A percentile compares a stretch with the other conserved stretches of the same genome.
Conservation (phyloP, 2,888 invertebrate species). For the Dicyrtoma fusca region DNA sequence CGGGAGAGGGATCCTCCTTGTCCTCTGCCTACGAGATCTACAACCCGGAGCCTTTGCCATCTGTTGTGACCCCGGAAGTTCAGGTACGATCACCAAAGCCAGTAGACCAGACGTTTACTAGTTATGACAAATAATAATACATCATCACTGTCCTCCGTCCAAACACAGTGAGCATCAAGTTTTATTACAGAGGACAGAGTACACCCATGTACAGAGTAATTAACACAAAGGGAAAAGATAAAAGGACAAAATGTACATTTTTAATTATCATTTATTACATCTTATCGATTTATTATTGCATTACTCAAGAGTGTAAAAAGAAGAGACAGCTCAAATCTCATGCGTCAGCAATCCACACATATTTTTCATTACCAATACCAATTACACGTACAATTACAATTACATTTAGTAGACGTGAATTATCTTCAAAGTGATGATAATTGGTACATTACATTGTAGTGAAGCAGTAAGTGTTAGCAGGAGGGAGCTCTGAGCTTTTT, state of each 20-base stretch:
- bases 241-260: neutral
- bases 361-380: no score
- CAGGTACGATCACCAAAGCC: slow-evolving; percentile 29
- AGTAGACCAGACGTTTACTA: neutral
- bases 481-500: no score
- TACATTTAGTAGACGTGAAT: no score
- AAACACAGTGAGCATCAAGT: no score
- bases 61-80: slow-evolving; percentile 40
- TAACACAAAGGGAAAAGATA: no score
- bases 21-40: slow-evolving; percentile 22
- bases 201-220: neutral
- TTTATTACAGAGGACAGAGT: no score
- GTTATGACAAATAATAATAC: slow-evolving; percentile 16
- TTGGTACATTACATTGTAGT: neutral
- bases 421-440: slow-evolving; percentile 4
- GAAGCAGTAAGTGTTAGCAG: no score
- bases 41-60: slow-evolving; percentile 27
- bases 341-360: no score
- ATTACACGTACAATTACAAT: no score
- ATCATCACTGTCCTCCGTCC: neutral
- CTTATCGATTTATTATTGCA: no score
- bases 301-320: no score
- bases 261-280: neutral
- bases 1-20: slow-evolving; percentile 10
- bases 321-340: no score